A percentile compares a stretch with the other conserved stretches of the same genome.
Conservation (phyloP, 37 sponge, comb jelly and placozoan genomes). For the Bolinopsis microptera region DNA sequence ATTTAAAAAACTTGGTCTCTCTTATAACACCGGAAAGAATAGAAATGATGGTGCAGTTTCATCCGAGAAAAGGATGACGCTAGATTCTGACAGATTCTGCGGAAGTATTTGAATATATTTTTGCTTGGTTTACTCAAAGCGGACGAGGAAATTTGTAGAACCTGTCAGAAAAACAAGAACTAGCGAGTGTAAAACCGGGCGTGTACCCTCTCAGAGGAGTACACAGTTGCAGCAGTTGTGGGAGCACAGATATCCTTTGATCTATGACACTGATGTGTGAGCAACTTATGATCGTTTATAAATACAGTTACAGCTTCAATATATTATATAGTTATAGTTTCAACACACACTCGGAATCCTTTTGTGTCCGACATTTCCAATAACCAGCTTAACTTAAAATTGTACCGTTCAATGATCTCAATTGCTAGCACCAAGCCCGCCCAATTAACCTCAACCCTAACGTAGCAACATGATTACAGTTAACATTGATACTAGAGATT, state of each 20-base stretch:
- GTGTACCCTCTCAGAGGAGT: background rate
- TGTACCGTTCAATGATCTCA: background rate
- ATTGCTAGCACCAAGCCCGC: background rate
- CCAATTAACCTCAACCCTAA: background rate
- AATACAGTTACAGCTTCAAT: too few species aligned
- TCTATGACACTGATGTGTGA: too few species aligned
- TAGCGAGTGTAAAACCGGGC: background rate
- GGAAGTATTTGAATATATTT: background rate
- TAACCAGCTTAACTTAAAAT: background rate
- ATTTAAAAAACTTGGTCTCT: background rate
- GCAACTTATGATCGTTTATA: too few species aligned
- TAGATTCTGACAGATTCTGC: background rate
- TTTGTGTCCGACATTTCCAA: too few species aligned
- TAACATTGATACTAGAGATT: slow-evolving; percentile 28
- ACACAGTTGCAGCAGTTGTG: background rate
- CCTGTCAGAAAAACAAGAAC: background rate
- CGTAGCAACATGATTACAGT: background rate
- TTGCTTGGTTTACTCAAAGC: background rate
- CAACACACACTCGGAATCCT: too few species aligned
- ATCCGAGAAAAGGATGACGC: background rate
- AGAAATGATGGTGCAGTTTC: background rate
- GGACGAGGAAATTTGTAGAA: background rate
- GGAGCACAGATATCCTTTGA: background rate
- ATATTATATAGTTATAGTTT: too few species aligned
- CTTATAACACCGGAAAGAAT: background rate